Percentiles rank a stretch among this genome's conserved stretches.
phyloP scores from a whole-genome alignment of 2,888 invertebrate species.

The Caenorhabditis imperialis region DNA sequence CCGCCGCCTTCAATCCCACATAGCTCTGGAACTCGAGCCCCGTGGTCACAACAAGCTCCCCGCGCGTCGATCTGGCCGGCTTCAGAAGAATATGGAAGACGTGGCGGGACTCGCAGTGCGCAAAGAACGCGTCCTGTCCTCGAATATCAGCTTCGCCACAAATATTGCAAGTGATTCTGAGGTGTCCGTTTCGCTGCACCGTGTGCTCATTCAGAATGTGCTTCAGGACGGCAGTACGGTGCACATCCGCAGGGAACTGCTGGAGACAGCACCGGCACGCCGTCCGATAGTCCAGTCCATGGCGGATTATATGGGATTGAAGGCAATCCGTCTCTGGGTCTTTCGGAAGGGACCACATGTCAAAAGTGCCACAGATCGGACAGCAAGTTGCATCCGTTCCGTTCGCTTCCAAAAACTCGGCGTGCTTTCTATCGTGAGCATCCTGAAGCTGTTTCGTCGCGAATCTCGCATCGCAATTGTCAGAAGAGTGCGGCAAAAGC shows the following conservation, averaged over 20 bases:
- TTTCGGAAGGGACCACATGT: slow-evolving; percentile 46
- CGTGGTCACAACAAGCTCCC: slow-evolving; percentile 30
- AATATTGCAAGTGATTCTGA: slow-evolving; percentile 11
- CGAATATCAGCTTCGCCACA: slow-evolving; percentile 1
- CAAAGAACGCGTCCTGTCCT: slow-evolving; percentile 5
- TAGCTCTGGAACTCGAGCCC: slow-evolving; percentile 20
- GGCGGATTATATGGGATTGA: slow-evolving; percentile 41
- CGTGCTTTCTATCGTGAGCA: not conserved
- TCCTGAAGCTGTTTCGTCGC: no score
- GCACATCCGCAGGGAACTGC: slow-evolving; percentile 39
- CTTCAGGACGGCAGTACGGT: slow-evolving; percentile 1
- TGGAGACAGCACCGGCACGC: slow-evolving; percentile 44
- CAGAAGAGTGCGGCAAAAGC: slow-evolving; percentile 1
- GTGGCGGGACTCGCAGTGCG: slow-evolving; percentile 30
- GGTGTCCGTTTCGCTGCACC: not conserved
- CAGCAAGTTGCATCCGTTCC: slow-evolving; percentile 39
- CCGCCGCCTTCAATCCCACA: slow-evolving; percentile 9
- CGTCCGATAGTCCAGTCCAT: slow-evolving; percentile 49
- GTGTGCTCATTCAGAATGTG: slow-evolving; percentile 30
- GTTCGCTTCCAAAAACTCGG: not conserved
- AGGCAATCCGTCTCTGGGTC: slow-evolving; percentile 15
- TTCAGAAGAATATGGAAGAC: slow-evolving; percentile 34
- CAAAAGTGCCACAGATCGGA: slow-evolving; percentile 46
- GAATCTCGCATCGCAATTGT: not conserved
- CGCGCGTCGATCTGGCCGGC: slow-evolving; percentile 1